Conservation (phyloP, 2,888 invertebrate species). For the Hypsopygia costalis region DNA sequence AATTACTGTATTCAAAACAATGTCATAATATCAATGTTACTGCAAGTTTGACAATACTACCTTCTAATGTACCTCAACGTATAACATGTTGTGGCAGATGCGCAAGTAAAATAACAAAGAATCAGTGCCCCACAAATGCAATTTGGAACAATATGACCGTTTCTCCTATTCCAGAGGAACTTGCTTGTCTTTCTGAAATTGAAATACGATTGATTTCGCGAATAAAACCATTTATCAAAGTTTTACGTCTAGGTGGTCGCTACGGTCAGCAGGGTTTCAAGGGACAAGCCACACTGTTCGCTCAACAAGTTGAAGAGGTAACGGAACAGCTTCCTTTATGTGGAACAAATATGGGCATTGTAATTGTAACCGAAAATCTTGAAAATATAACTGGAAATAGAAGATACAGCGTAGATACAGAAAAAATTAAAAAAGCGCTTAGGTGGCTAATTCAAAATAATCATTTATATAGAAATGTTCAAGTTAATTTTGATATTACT, state of each 20-base stretch:
- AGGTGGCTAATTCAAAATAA: conserved; percentile 2
- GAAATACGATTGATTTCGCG: too few species aligned
- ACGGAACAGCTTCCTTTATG: conserved; percentile 1
- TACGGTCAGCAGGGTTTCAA: conserved; percentile 6
- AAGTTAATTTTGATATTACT: conserved; percentile 6
- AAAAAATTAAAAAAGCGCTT: conserved; percentile 6
- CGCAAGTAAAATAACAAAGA: too few species aligned
- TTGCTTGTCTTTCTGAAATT: too few species aligned
- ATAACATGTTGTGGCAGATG: too few species aligned
- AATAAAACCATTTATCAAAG: too few species aligned
- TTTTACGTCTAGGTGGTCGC: not conserved
- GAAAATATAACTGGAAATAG: conserved; percentile 4
- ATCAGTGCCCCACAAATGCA: too few species aligned
- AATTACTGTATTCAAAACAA: too few species aligned
- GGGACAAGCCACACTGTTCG: conserved; percentile 5
- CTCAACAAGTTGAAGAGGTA: conserved; percentile 8
- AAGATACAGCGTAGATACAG: not conserved
- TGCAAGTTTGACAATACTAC: too few species aligned
- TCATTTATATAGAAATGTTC: conserved; percentile 5
- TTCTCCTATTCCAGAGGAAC: too few species aligned
- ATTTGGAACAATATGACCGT: too few species aligned
- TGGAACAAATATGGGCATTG: not conserved
- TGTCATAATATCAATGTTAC: too few species aligned
- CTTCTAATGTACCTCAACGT: too few species aligned
- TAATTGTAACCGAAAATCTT: conserved; percentile 4